A percentile compares a stretch with the other conserved stretches of the same genome.
phyloP scores from a whole-genome alignment of 2,113 vertebrate genomes.

The Hoplias malabaricus region DNA sequence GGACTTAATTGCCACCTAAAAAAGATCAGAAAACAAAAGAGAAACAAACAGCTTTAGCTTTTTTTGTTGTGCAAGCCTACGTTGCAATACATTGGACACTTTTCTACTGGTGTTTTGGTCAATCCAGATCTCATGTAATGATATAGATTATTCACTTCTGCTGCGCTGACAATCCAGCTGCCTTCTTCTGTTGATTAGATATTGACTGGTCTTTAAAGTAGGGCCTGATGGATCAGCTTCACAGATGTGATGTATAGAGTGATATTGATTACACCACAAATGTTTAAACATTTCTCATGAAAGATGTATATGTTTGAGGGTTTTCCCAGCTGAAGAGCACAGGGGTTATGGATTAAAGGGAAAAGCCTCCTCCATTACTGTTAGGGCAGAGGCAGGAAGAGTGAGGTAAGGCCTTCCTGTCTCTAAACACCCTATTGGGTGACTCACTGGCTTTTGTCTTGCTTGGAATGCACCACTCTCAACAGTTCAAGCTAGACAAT shows the following conservation, averaged over 20 bases:
- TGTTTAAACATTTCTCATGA: background rate
- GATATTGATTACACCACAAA: background rate
- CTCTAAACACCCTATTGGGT: background rate
- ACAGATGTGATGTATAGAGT: background rate
- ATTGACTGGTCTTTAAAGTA: background rate
- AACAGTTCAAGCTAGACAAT: background rate
- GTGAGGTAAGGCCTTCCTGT: slow-evolving; percentile 26
- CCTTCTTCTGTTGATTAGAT: background rate
- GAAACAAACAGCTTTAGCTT: background rate
- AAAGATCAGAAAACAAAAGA: slow-evolving; percentile 31
- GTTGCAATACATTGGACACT: too few species aligned
- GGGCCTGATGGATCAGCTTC: background rate
- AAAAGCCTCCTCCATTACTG: background rate
- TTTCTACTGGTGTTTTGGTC: too few species aligned
- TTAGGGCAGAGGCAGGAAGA: slow-evolving; percentile 5
- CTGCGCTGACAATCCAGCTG: background rate
- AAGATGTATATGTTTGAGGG: background rate
- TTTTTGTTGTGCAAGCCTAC: background rate
- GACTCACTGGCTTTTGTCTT: background rate
- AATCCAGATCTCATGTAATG: background rate
- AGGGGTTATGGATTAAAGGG: background rate
- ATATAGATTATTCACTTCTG: background rate
- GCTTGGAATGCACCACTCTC: background rate
- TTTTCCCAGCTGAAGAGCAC: background rate
- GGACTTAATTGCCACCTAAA: slow-evolving; percentile 98